Evolutionary conservation across 2,797 vertebrate species (phyloP).

Genomic region (Poeciliopsis infans): DNA sequence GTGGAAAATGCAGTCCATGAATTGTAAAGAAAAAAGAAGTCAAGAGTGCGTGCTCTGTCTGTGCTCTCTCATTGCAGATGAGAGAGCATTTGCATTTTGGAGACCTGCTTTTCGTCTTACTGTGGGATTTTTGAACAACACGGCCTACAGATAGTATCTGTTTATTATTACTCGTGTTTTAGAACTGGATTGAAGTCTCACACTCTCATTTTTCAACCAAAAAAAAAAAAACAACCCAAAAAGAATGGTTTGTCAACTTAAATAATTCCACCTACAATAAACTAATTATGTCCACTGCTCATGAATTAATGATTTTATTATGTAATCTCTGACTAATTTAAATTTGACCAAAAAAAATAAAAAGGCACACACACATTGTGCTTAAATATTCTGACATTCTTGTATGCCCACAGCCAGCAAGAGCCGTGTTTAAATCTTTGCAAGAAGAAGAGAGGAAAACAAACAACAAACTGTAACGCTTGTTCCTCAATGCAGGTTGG

Average conservation of each 20-base stretch:
- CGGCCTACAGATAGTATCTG: neutral
- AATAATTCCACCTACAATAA: neutral
- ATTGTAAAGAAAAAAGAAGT: neutral
- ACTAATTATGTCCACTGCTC: neutral
- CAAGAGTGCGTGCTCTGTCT: neutral
- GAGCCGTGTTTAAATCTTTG: neutral
- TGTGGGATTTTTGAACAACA: neutral
- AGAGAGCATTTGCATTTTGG: neutral
- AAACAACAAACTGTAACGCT: neutral
- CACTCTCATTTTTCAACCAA: neutral
- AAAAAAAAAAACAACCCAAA: neutral
- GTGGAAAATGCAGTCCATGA: neutral
- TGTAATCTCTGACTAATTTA: neutral
- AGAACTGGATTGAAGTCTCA: neutral
- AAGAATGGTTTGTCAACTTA: neutral
- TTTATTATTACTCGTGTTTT: neutral
- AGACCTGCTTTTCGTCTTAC: neutral
- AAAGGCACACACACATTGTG: neutral
- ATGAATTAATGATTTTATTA: neutral
- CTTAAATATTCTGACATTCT: neutral
- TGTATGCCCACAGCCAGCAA: neutral
- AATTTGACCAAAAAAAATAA: neutral
- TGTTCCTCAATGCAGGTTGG: neutral
- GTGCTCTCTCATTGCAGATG: too few species aligned
- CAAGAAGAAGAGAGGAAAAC: too few species aligned